Evolutionary conservation across 2,888 invertebrate species (phyloP).

Genomic region (Drosophila seclusa): DNA sequence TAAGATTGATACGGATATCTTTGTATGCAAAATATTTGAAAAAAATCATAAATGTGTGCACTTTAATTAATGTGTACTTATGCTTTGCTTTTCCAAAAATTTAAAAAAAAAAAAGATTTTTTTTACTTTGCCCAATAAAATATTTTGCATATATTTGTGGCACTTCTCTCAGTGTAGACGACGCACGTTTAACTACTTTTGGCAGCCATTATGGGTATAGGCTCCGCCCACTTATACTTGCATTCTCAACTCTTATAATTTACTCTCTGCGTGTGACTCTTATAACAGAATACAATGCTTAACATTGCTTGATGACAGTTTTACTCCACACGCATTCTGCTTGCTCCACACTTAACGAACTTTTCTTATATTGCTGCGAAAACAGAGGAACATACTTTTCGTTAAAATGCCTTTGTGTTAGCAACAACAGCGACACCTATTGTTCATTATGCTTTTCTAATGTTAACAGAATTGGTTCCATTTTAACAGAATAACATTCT

Average conservation of each 20-base stretch:
- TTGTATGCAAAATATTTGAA: neutral
- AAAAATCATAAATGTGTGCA: neutral
- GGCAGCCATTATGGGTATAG: constrained; percentile 65
- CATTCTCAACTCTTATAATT: constrained; percentile 31
- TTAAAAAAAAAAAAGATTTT: accelerated
- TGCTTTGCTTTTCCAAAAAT: neutral
- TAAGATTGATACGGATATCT: too few relatives aligned
- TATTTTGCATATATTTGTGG: neutral
- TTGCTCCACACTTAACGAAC: constrained; percentile 45
- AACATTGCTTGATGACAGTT: constrained; percentile 9
- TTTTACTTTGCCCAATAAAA: neutral
- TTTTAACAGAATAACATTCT: constrained; percentile 1
- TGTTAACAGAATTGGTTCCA: neutral
- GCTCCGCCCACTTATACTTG: constrained; percentile 55
- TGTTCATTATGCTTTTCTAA: constrained; percentile 12
- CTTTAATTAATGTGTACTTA: neutral
- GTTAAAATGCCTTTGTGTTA: neutral
- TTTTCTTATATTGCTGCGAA: neutral
- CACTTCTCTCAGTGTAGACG: constrained; percentile 24
- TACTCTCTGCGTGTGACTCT: neutral
- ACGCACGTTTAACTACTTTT: constrained; percentile 13
- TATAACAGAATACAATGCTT: constrained; percentile 5
- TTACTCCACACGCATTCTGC: constrained; percentile 32
- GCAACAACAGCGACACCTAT: constrained; percentile 31
- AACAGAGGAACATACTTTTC: neutral